Evolutionary conservation across 2,797 vertebrate genomes (phyloP), one percentile per base, ranked within the genome.

Genomic region (Champsocephalus gunnari): DNA sequence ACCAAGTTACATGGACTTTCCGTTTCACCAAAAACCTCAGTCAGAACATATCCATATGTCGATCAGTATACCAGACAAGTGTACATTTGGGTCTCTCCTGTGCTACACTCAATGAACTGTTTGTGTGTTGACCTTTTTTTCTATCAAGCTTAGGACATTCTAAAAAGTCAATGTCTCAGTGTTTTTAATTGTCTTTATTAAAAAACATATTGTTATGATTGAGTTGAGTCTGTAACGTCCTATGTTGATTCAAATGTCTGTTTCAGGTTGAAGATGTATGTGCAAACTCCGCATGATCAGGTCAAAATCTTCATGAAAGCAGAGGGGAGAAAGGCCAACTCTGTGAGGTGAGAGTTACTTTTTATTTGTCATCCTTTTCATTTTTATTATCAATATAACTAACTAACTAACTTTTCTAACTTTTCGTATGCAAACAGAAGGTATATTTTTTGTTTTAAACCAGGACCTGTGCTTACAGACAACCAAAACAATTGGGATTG

Each of bases 191-290:
- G 45, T 28, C n/a, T 68, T 44, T 5, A 53, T 14, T 41, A 8
- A 38, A 38, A 38, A 2, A 38, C 4, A 28, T 28, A 28, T 28
- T 28, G 34, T 38, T 32, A 24, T 47, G 16, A 14, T 70, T 16
- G 34, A 49, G 17, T 64, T 45, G 9, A 44, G 6, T 71, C 43
- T 72, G 50, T 45, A 56, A 74, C 41, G 10, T 41, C 9, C 41
- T 62, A 13, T 24, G 11, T 51, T 77, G 13, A 60, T 49, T 41
- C 81, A n/a, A 51, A 48, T 80, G 84, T 89, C n/a, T 88, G 56
- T 95, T 95, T 83, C 93, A 99, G 98, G 85, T 94, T 99, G 87
- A 98, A 97, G 94, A 89, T 92, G 69, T 99, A 99, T n/a, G 92
- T 90, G 4, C 81, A 61, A 45, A 55, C 84, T 80, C 89, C 89